A percentile compares a stretch with the other conserved stretches of the same genome.
Evolutionary conservation across 2,797 vertebrate species (phyloP).

Genomic region (Natrix natrix): DNA sequence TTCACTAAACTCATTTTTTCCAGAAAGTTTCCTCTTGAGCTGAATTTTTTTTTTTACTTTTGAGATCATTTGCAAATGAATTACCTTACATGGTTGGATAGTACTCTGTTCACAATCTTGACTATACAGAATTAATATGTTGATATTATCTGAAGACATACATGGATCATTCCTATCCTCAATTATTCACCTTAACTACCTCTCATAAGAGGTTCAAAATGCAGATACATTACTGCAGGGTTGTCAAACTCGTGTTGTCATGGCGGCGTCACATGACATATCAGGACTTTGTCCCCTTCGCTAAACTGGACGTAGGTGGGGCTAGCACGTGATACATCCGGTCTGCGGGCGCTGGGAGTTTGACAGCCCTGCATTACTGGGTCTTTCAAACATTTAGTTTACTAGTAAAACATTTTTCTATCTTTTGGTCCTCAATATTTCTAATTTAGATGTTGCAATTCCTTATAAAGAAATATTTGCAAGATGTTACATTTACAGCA

Average conservation of each 20-base stretch:
- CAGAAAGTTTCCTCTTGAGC: constrained; percentile 9
- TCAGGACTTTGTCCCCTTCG: no score
- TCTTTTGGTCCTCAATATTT: background rate
- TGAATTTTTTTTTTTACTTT: background rate
- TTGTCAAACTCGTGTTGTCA: no score
- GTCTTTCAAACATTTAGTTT: background rate
- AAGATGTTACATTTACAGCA: background rate
- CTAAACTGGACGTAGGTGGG: no score
- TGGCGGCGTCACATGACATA: no score
- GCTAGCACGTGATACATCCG: no score
- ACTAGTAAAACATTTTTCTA: background rate
- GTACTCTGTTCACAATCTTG: background rate
- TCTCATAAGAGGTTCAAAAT: background rate
- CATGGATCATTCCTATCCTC: background rate
- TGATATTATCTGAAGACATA: background rate
- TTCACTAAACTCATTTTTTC: background rate
- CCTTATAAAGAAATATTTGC: background rate
- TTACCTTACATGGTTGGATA: background rate
- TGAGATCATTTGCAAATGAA: background rate
- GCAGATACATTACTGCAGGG: background rate
- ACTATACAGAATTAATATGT: background rate
- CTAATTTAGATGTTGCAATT: background rate
- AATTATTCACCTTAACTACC: background rate
- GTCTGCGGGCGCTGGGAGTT: no score
- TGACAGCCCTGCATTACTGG: no score